Conservation (phyloP, 1,140 invertebrate genomes). For the Spodoptera litura region DNA sequence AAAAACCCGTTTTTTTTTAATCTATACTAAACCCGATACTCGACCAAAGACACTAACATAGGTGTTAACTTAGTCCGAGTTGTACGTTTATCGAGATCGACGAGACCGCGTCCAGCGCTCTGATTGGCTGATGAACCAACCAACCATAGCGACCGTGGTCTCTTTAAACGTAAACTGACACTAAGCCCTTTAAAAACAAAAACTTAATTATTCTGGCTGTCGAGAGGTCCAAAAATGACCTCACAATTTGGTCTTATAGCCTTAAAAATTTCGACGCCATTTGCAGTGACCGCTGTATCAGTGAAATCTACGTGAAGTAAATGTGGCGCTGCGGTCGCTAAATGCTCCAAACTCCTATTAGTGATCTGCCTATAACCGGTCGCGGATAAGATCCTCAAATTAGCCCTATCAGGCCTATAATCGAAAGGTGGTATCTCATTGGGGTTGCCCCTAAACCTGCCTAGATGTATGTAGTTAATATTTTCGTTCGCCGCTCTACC, state of each 20-base stretch:
- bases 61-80: too few relatives aligned
- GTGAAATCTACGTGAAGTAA: constrained; percentile 88
- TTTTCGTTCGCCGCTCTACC: constrained; percentile 68
- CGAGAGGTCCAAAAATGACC: constrained; percentile 36
- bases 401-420: constrained; percentile 72
- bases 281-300: constrained; percentile 86
- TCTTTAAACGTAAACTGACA: too few relatives aligned
- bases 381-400: constrained; percentile 73
- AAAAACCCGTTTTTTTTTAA: too few relatives aligned
- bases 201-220: too few relatives aligned
- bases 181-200: too few relatives aligned
- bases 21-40: too few relatives aligned
- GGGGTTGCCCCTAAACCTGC: constrained; percentile 43
- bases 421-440: constrained; percentile 38
- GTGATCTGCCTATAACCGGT: constrained; percentile 89
- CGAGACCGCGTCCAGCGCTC: too few relatives aligned
- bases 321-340: constrained; percentile 87
- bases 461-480: constrained; percentile 71
- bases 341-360: constrained; percentile 88
- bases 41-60: too few relatives aligned
- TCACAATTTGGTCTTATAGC: constrained; percentile 66
- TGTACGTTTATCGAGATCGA: too few relatives aligned
- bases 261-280: constrained; percentile 86
- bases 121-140: too few relatives aligned
- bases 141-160: too few relatives aligned